Percentiles rank a stretch among this genome's conserved stretches.
Conservation (phyloP, 2,797 vertebrate genomes). For the Microhierax caerulescens region DNA sequence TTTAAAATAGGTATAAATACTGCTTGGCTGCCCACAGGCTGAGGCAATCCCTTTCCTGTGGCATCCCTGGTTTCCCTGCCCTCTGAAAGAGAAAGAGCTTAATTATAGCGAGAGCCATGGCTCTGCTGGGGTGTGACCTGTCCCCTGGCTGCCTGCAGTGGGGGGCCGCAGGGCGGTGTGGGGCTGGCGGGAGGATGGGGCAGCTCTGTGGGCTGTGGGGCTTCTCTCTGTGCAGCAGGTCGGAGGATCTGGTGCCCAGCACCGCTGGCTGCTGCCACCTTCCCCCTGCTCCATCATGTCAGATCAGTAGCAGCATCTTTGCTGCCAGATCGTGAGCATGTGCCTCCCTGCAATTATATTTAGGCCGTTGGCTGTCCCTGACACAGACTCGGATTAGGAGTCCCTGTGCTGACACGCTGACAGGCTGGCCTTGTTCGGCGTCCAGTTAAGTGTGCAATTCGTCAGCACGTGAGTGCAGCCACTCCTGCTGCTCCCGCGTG, state of each 20-base stretch:
- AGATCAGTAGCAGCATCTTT: constrained; percentile 54
- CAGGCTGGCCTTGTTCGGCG: constrained; percentile 3
- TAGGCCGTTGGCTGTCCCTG: constrained; percentile 34
- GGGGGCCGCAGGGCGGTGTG: not conserved
- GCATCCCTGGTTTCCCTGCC: not conserved
- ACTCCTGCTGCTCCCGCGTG: not conserved
- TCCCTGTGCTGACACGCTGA: constrained; percentile 33
- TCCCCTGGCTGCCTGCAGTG: rapidly evolving
- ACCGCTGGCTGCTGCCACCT: rapidly evolving
- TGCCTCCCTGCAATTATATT: constrained; percentile 23
- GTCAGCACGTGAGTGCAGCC: not conserved
- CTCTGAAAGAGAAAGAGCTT: not conserved
- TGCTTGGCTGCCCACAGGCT: not conserved
- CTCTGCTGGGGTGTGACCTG: not conserved
- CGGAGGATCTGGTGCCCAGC: rapidly evolving
- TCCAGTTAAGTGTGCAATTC: constrained; percentile 17
- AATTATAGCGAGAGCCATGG: not conserved
- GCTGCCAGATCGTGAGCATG: constrained; percentile 37
- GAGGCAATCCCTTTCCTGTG: not conserved
- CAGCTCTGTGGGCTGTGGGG: rapidly evolving
- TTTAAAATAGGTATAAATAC: not conserved
- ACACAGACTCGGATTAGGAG: constrained; percentile 57
- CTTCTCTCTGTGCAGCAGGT: not conserved
- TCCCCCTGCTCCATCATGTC: not conserved
- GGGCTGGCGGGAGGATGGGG: not conserved